Conservation (phyloP, 2,797 vertebrate genomes). For the Uromys caudimaculatus region DNA sequence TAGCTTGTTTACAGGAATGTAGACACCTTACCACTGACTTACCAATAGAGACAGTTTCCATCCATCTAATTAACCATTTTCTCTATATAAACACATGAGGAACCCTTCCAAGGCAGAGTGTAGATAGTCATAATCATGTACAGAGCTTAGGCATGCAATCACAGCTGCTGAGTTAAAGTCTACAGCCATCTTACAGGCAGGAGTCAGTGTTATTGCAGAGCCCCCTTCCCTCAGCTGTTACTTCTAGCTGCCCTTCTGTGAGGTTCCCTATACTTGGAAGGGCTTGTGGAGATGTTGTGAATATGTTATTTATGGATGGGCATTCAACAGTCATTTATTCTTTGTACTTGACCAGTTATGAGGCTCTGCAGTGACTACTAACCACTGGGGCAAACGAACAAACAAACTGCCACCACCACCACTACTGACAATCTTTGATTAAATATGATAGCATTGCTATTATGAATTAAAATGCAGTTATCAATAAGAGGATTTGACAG, state of each 20-base stretch:
- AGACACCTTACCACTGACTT: neutral
- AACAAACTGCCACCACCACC: neutral
- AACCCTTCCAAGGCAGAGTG: too few species aligned
- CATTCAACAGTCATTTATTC: neutral
- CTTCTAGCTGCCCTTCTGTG: neutral
- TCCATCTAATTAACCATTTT: neutral
- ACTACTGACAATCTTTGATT: neutral
- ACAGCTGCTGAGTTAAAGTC: neutral
- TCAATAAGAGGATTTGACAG: neutral
- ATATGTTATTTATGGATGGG: neutral
- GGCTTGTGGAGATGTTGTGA: neutral
- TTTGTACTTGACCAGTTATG: neutral
- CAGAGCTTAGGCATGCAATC: neutral
- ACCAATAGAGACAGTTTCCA: neutral
- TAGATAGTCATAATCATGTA: neutral
- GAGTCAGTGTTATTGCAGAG: neutral
- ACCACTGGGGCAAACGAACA: neutral
- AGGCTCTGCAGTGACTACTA: neutral
- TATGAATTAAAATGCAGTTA: neutral
- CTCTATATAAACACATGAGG: neutral
- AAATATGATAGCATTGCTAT: neutral
- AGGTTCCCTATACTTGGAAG: neutral
- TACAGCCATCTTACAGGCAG: accelerated
- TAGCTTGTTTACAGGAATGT: neutral
- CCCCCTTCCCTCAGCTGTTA: neutral